Evolutionary conservation across 2,113 vertebrate species (phyloP).

Genomic region (Probosciger aterrimus): DNA sequence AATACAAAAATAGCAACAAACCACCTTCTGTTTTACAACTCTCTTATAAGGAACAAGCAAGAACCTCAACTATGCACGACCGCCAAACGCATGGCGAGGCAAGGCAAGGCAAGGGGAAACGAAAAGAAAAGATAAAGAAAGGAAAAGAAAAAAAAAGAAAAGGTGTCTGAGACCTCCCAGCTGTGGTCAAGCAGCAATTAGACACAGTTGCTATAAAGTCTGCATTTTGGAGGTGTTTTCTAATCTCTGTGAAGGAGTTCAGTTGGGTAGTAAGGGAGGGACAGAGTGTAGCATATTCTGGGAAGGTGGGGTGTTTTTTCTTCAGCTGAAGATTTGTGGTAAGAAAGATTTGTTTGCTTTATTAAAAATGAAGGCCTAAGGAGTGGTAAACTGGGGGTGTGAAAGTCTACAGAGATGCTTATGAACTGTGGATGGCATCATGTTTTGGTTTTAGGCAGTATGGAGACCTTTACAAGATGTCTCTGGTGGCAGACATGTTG

Average conservation of each 20-base stretch:
- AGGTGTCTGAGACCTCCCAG: background rate
- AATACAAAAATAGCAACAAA: background rate
- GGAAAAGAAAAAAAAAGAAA: too few species aligned
- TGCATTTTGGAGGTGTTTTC: background rate
- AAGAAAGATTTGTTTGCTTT: background rate
- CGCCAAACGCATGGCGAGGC: too few species aligned
- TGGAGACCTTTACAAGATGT: background rate
- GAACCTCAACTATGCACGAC: too few species aligned
- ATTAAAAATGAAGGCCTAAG: too few species aligned
- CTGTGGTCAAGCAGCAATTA: background rate
- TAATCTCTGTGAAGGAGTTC: background rate
- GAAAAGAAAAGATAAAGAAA: too few species aligned
- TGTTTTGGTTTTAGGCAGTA: background rate
- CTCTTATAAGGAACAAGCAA: too few species aligned
- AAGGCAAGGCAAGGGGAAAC: too few species aligned
- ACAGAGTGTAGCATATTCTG: accelerated
- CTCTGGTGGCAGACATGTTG: background rate
- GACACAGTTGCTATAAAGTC: background rate
- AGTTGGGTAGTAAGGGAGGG: background rate
- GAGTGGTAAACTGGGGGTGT: accelerated
- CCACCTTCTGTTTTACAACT: background rate
- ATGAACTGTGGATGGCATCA: background rate
- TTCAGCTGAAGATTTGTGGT: background rate
- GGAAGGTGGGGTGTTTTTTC: background rate
- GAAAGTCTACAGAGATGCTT: background rate